phyloP scores from a whole-genome alignment of 37 sponge, comb jelly and placozoan genomes.

The Amphimedon queenslandica region DNA sequence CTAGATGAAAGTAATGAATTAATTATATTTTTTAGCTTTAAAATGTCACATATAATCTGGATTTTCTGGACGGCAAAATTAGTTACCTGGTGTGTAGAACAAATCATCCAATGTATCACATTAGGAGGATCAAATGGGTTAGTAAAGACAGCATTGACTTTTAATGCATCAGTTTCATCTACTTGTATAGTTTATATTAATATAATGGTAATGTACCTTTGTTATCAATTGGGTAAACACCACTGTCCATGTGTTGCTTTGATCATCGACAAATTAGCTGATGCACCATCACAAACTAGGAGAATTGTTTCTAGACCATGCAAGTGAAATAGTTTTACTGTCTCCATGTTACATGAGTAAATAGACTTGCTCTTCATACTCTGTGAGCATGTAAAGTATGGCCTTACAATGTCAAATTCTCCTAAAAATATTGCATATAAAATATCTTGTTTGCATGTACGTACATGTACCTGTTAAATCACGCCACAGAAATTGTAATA shows the following conservation, averaged over 20 bases:
- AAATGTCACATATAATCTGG: background rate
- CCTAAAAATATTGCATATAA: too few relatives aligned
- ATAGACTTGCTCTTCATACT: slow-evolving; percentile 18
- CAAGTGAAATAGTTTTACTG: slow-evolving; percentile 22
- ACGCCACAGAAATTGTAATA: slow-evolving; percentile 4
- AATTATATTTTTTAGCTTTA: slow-evolving; percentile 40
- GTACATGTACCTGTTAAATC: background rate
- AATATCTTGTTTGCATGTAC: too few relatives aligned
- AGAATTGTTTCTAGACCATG: slow-evolving; percentile 18
- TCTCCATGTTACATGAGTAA: slow-evolving; percentile 6
- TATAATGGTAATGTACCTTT: too few relatives aligned
- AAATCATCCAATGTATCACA: slow-evolving; percentile 16
- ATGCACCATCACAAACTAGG: slow-evolving; percentile 25
- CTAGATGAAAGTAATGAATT: slow-evolving; percentile 20
- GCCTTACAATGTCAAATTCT: slow-evolving; percentile 2
- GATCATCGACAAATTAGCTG: slow-evolving; percentile 10
- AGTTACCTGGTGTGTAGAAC: slow-evolving; percentile 35
- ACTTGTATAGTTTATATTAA: too few relatives aligned
- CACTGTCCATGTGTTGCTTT: slow-evolving; percentile 11
- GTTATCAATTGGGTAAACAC: too few relatives aligned
- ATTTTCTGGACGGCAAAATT: background rate
- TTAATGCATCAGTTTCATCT: slow-evolving; percentile 2
- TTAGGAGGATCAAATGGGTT: slow-evolving; percentile 22
- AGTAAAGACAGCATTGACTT: slow-evolving; percentile 1
- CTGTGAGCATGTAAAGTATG: slow-evolving; percentile 17